Evolutionary conservation across 2,888 invertebrate species (phyloP).

Genomic region (Andricus quercusramuli): DNA sequence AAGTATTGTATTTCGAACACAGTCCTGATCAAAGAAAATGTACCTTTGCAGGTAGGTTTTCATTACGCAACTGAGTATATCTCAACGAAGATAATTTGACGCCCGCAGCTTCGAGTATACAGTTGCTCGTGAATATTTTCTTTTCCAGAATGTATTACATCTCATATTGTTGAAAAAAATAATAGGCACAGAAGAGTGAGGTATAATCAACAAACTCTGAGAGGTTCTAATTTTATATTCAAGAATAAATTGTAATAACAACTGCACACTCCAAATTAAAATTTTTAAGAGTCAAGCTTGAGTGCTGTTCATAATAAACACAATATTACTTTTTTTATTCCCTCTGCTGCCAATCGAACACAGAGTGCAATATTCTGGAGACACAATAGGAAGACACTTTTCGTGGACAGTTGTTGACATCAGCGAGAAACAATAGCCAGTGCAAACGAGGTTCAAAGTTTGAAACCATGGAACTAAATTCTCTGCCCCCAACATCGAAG

Average conservation of each 20-base stretch:
- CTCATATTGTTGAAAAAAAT: background rate
- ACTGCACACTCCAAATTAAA: background rate
- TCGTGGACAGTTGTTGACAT: conserved; percentile 14
- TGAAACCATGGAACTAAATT: background rate
- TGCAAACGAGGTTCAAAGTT: background rate
- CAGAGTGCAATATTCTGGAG: background rate
- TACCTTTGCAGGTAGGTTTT: conserved; percentile 18
- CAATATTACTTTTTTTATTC: background rate
- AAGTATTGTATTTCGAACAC: background rate
- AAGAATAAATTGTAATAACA: too few species aligned
- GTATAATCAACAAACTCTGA: too few species aligned
- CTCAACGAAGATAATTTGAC: conserved; percentile 3
- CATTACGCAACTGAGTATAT: conserved; percentile 6
- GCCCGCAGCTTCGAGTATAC: background rate
- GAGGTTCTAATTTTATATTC: too few species aligned
- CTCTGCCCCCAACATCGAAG: background rate
- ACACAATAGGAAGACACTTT: conserved; percentile 4
- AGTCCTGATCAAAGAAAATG: conserved; percentile 1
- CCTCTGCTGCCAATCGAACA: background rate
- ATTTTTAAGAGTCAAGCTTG: background rate
- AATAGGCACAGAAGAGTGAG: too few species aligned
- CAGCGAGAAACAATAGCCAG: conserved; percentile 4
- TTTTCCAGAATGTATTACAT: background rate
- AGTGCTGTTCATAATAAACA: background rate
- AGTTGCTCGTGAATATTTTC: background rate